These are phyloP conservation scores for Cryptocephalus moraei DNA, from an alignment of 2,888 invertebrate species.

Conservation along the genomic window DNA sequence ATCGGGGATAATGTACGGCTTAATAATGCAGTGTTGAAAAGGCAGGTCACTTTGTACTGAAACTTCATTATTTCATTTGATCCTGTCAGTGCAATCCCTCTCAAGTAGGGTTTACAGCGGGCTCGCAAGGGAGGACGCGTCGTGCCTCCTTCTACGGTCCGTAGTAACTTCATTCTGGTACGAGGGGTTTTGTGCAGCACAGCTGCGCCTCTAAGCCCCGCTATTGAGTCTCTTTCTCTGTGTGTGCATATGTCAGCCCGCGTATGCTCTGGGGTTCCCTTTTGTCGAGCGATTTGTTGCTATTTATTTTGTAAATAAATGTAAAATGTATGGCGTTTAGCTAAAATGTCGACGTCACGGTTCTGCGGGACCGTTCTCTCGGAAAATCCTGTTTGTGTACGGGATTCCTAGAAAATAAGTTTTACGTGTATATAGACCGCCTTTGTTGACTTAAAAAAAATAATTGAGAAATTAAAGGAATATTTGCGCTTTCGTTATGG, in stretches of 20 bases:
- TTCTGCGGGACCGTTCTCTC: not conserved
- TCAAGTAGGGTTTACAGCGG: slow-evolving; percentile 23
- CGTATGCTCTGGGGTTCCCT: slow-evolving; percentile 24
- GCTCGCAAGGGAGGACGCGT: slow-evolving; percentile 1
- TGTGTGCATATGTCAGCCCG: slow-evolving; percentile 38
- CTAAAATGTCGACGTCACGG: slow-evolving; percentile 24
- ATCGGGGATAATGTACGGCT: slow-evolving; percentile 38
- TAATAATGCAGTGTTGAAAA: slow-evolving; percentile 42
- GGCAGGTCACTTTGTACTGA: slow-evolving; percentile 40
- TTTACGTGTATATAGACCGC: no score
- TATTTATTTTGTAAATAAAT: slow-evolving; percentile 32
- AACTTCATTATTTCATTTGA: slow-evolving; percentile 40
- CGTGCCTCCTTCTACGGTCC: not conserved
- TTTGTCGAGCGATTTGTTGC: slow-evolving; percentile 33
- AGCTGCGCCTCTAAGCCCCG: slow-evolving; percentile 35
- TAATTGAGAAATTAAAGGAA: no score
- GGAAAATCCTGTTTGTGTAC: no score
- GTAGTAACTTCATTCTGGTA: slow-evolving; percentile 25
- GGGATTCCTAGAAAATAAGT: no score
- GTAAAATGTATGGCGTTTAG: slow-evolving; percentile 22
- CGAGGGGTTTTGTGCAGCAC: slow-evolving; percentile 27
- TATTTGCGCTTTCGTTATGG: no score
- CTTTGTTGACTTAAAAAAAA: no score
- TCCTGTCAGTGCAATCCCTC: slow-evolving; percentile 30
- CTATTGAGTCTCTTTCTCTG: slow-evolving; percentile 25